Conservation (phyloP, 2,888 invertebrate species). For the Microplitis deprimator region DNA sequence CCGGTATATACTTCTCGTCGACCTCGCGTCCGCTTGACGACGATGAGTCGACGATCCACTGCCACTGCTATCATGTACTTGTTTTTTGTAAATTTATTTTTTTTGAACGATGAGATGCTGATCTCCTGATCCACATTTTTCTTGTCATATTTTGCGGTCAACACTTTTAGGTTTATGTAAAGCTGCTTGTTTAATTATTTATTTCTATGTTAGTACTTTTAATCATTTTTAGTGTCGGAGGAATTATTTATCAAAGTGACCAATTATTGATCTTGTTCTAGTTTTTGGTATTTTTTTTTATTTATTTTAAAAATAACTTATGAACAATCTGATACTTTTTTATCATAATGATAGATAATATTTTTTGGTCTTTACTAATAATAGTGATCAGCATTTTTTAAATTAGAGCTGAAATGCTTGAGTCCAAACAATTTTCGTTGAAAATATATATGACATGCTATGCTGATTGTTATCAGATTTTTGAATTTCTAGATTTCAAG, state of each 20-base stretch:
- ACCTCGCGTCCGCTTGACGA: slow-evolving; percentile 20
- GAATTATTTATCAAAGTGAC: not conserved
- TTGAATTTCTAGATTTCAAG: too few relatives aligned
- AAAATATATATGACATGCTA: too few relatives aligned
- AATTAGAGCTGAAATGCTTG: too few relatives aligned
- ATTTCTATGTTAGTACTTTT: not conserved
- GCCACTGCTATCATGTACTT: slow-evolving; percentile 11
- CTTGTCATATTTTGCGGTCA: slow-evolving; percentile 26
- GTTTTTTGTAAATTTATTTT: not conserved
- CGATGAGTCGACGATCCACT: slow-evolving; percentile 7
- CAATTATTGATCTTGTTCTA: too few relatives aligned
- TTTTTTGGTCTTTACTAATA: too few relatives aligned
- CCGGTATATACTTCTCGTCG: slow-evolving; percentile 6
- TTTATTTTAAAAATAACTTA: too few relatives aligned
- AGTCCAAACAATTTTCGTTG: too few relatives aligned
- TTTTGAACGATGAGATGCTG: slow-evolving; percentile 33
- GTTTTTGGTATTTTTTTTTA: too few relatives aligned
- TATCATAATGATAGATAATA: too few relatives aligned
- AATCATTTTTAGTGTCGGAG: not conserved
- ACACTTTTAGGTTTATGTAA: slow-evolving; percentile 7
- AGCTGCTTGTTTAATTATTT: not conserved
- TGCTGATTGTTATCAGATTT: too few relatives aligned
- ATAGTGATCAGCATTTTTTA: too few relatives aligned
- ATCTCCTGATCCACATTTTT: slow-evolving; percentile 27
- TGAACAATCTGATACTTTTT: too few relatives aligned